These are phyloP conservation scores for Temnothorax unifasciatus DNA, from an alignment of 2,888 invertebrate species.

Conservation along the genomic window DNA sequence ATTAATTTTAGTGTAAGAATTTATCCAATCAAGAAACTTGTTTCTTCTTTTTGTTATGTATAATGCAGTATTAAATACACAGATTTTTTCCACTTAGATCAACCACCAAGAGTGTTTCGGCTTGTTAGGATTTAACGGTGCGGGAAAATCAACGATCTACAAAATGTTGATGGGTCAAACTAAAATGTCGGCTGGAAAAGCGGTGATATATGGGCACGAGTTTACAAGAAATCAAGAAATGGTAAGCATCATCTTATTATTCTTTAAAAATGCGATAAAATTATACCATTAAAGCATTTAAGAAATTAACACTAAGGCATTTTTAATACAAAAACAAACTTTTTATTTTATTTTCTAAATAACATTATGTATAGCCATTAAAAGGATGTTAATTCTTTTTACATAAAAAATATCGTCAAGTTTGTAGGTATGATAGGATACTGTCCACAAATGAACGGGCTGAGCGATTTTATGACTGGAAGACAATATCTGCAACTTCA, in stretches of 20 bases:
- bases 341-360: neutral
- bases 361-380: neutral
- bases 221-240: constrained; percentile 53
- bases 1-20: constrained; percentile 46
- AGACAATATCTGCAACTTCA: constrained; percentile 67
- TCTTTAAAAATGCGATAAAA: neutral
- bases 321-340: neutral
- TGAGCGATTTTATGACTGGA: constrained; percentile 70
- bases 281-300: neutral
- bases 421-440: constrained; percentile 70
- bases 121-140: constrained; percentile 68
- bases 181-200: constrained; percentile 61
- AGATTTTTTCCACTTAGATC: constrained; percentile 50
- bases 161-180: constrained; percentile 61
- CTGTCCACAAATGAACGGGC: constrained; percentile 71
- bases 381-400: neutral
- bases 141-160: constrained; percentile 71
- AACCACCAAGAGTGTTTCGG: constrained; percentile 68
- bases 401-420: constrained; percentile 47
- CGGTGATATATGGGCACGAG: constrained; percentile 57
- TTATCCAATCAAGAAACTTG: neutral
- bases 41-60: neutral
- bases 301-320: no score
- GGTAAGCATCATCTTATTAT: constrained; percentile 23
- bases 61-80: constrained; percentile 5